Conservation (phyloP, 2,888 invertebrate species). For the Xestoiulus laeticollis region DNA sequence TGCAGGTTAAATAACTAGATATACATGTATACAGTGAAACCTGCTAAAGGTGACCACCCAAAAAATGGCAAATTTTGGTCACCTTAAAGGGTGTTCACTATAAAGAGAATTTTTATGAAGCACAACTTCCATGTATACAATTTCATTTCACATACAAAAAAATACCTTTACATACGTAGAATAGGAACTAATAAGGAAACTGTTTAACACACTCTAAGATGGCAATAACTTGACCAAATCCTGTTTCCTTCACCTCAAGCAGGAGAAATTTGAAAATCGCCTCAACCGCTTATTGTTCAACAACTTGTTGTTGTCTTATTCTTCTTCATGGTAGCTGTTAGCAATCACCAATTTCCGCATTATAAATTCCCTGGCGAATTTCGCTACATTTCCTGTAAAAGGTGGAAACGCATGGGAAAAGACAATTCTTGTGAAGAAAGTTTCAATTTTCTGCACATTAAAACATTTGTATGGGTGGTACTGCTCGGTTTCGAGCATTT, state of each 20-base stretch:
- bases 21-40: too few relatives aligned
- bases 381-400: neutral
- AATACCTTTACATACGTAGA: too few relatives aligned
- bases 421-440: constrained; percentile 10
- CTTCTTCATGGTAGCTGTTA: neutral
- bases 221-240: neutral
- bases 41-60: too few relatives aligned
- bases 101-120: too few relatives aligned
- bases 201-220: neutral
- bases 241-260: constrained; percentile 17
- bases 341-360: constrained; percentile 27
- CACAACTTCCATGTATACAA: too few relatives aligned
- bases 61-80: too few relatives aligned
- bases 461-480: constrained; percentile 42
- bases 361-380: neutral
- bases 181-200: neutral
- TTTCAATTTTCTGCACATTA: constrained; percentile 17
- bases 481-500: neutral
- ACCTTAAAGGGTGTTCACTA: too few relatives aligned
- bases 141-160: too few relatives aligned
- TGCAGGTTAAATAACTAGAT: too few relatives aligned
- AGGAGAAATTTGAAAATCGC: neutral
- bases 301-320: neutral
- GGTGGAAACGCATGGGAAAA: constrained; percentile 1
- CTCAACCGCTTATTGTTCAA: neutral